phyloP scores from a whole-genome alignment of 2,888 invertebrate species.

The Pyrochroa serraticornis region DNA sequence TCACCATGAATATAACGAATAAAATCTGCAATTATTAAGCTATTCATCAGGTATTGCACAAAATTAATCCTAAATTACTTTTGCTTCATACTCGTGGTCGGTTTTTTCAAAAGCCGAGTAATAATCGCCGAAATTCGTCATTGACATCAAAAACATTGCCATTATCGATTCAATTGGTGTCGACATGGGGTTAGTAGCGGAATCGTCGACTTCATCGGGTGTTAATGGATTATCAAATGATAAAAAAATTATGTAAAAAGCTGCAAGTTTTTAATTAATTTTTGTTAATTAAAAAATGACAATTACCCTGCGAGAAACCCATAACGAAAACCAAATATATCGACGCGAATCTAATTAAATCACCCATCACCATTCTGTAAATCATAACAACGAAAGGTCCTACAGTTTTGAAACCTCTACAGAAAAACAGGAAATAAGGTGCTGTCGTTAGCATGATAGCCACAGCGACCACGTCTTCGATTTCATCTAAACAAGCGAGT shows the following conservation, averaged over 20 bases:
- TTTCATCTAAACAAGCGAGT: conserved; percentile 81
- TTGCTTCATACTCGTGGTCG: conserved; percentile 86
- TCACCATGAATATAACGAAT: conserved; percentile 97
- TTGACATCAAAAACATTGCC: conserved; percentile 98
- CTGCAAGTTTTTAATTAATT: conserved; percentile 56
- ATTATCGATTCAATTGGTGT: conserved; percentile 94
- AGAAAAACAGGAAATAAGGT: conserved; percentile 96
- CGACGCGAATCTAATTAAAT: conserved; percentile 91
- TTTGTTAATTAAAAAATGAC: conserved; percentile 1
- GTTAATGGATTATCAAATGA: conserved; percentile 86
- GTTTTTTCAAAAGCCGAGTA: conserved; percentile 90
- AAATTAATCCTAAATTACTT: conserved; percentile 62
- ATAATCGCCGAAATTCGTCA: conserved; percentile 95
- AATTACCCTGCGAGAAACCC: conserved; percentile 91
- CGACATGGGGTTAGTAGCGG: conserved; percentile 84
- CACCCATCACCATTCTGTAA: conserved; percentile 97
- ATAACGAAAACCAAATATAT: conserved; percentile 97
- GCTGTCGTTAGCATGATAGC: conserved; percentile 95
- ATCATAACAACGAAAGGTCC: conserved; percentile 99
- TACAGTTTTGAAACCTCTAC: conserved; percentile 95
- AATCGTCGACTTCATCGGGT: conserved; percentile 82
- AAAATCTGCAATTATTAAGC: conserved; percentile 66
- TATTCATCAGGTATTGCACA: not conserved
- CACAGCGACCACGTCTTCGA: conserved; percentile 91
- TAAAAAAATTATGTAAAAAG: conserved; percentile 89